Base-by-base conservation (phyloP, 2,888 invertebrate species). In the Meiosimyza platycephala region DNA sequence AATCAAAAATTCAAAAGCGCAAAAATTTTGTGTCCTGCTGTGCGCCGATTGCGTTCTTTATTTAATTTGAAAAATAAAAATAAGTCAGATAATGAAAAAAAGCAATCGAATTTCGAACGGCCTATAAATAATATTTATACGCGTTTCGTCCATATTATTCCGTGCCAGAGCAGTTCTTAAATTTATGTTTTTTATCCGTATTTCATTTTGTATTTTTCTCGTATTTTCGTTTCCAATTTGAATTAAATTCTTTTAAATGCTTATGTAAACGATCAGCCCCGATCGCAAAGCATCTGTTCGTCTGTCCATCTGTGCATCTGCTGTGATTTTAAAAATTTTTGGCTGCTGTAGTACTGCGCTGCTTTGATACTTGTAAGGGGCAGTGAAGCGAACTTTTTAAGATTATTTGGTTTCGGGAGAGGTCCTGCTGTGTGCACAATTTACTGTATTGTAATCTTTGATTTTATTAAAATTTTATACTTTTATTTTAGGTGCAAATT, bases 141-240 rank as follows among this genome's bases (percentile, higher is more conserved):
- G 68, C 68, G 78, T 15, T 64, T 18, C 28, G 54, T 33, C 47
- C 63, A 62, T 22, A 60, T 22, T 40, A 62, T 40, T 51, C 18
- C 40, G 60, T 28, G 16, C 68, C 54, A 47, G 22, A 40, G 40
- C 40, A 40, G 4, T 69, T 60, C 69, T 69, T 28, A 69, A 69
- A 33, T 62, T 55, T 67, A 47, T 40, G 40, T 9, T 40, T 40
- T 40, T 40, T 40, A 40, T 40, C 9, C 40, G 40, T 59, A 59
- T 65, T 54, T 54, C 51, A 28, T 52, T 33, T 65, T 28, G 50
- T 64, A 64, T 64, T 64, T 28, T 50, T 57, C 47, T 69, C 55
- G 70, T 63, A 48, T 63, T 52, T 16, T 18, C 63, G 81, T 82
- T 82, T 83, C 83, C 83, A 82, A 82, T 82, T 82, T 83, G 82